These are phyloP conservation scores for Charanyca ferruginea DNA, from an alignment of 2,888 invertebrate genomes.

Conservation along the genomic window DNA sequence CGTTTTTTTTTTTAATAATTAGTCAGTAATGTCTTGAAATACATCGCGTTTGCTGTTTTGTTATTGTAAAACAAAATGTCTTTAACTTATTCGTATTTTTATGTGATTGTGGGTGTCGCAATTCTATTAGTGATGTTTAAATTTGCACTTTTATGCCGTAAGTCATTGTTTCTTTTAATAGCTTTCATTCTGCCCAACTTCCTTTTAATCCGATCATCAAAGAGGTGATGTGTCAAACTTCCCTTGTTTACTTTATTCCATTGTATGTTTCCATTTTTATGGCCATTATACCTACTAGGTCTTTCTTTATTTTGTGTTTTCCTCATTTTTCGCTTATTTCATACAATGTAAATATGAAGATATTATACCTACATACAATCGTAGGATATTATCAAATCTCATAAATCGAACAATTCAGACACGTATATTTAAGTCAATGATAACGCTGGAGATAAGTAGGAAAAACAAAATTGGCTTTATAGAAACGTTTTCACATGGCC, in stretches of 20 bases:
- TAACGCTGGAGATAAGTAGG: conserved; percentile 36
- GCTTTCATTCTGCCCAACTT: background rate
- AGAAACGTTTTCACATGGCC: background rate
- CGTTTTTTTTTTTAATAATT: conserved; percentile 35
- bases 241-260: background rate
- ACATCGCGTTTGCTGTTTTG: background rate
- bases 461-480: conserved; percentile 27
- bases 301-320: too few species aligned
- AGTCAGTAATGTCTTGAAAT: conserved; percentile 26
- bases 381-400: conserved; percentile 30
- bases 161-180: conserved; percentile 16
- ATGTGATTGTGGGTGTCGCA: conserved; percentile 8
- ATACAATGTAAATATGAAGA: background rate
- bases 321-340: background rate
- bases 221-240: background rate
- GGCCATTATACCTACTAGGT: too few species aligned
- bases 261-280: too few species aligned
- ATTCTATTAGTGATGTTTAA: conserved; percentile 30
- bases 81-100: conserved; percentile 11
- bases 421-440: conserved; percentile 38
- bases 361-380: background rate
- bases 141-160: conserved; percentile 20
- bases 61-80: conserved; percentile 30
- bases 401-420: conserved; percentile 45
- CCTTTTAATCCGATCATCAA: background rate